Base-by-base conservation (phyloP, 64 coral and sea anemone genomes). In the Montipora foliosa region DNA sequence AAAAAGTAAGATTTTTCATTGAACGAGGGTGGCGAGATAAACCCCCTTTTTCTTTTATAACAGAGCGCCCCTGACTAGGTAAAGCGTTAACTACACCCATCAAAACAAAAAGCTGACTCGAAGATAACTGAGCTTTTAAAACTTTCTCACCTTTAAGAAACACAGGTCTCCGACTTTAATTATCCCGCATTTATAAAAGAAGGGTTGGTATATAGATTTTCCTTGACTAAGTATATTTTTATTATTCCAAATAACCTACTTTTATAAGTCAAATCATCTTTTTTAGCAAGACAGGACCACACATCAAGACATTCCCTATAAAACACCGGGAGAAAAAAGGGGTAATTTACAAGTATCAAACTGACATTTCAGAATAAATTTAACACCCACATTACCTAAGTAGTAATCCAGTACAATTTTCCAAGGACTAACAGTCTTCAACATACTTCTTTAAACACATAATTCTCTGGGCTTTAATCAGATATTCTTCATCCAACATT, bases 281-380 rank as follows among this genome's bases (percentile, higher is more conserved):
- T 74, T 11, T 74, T 74, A 74, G 71, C 47, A 47, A 89, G 11
- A 24, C 2, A 47, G 4, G 55, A 82, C 93, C 69, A 84, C 2
- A 67, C 55, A 37, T 77, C 16, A 1, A 94, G 7, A 90, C 87
- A 76, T 2, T 90, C 66, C 73, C 70, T 57, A 8, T 84, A 90
- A 76, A 83, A 89, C 6, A 13, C 21, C 44, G 87, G 87, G 14
- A 94, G 8, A 24, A 20, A 20, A 60, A 20, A 77, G 10, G 24
- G 83, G 83, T 4, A 88, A 67, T 11, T 60, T 73, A 10, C 11
- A 0, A 20, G 9, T 47, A 70, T 88, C 83, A 81, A 88, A 93
- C 75, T 88, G 86, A 6, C 83, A 93, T 1, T 72, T 75, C 49
- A 93, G 87, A 49, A 93, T 14, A 53, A 93, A 93, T 47, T 21